A percentile compares a stretch with the other conserved stretches of the same genome.
Evolutionary conservation across 2,888 invertebrate genomes (phyloP).

Genomic region (Tipula unca): DNA sequence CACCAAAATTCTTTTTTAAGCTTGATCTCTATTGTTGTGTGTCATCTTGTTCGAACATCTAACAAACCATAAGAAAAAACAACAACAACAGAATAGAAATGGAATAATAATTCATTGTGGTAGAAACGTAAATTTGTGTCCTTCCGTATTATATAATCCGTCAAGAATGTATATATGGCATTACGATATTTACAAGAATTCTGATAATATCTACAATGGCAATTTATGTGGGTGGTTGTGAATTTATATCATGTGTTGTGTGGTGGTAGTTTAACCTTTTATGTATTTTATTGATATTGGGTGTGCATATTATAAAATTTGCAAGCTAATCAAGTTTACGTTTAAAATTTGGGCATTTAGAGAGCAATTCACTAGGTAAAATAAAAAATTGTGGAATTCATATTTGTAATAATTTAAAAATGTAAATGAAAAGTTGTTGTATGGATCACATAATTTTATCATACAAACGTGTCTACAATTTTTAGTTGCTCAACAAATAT

Average conservation of each 20-base stretch:
- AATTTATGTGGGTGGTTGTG: not conserved
- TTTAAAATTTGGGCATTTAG: no score
- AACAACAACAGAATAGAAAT: not conserved
- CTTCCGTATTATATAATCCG: not conserved
- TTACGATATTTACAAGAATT: not conserved
- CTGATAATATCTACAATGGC: not conserved
- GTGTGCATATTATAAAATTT: not conserved
- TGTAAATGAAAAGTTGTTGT: no score
- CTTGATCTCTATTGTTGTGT: not conserved
- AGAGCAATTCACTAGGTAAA: no score
- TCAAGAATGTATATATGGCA: not conserved
- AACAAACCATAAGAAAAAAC: not conserved
- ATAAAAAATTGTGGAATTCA: no score
- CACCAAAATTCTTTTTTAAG: not conserved
- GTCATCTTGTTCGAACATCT: not conserved
- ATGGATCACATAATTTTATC: no score
- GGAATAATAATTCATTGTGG: not conserved
- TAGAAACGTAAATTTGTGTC: not conserved
- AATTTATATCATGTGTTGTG: not conserved
- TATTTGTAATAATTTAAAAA: no score
- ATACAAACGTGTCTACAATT: no score
- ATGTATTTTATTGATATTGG: not conserved
- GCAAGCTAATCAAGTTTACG: no score
- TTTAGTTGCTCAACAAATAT: no score
- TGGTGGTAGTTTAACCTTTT: no score